Percentiles rank a stretch among this genome's conserved stretches.
These are phyloP conservation scores for Nematolebias whitei DNA, from an alignment of 2,113 vertebrate genomes.

Conservation along the genomic window DNA sequence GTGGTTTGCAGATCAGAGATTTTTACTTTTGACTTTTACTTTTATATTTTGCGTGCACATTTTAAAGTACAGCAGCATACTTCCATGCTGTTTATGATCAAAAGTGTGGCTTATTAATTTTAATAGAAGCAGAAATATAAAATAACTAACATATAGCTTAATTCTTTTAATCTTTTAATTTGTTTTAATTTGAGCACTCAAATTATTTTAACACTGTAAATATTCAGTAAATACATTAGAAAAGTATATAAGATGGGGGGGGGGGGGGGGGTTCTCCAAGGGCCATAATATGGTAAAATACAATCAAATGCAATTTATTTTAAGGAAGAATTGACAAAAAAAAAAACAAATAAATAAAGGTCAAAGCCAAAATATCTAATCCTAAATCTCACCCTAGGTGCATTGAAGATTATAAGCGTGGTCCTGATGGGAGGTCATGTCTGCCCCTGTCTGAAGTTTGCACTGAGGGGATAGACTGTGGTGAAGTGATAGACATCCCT, in stretches of 20 bases:
- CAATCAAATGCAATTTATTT: not conserved
- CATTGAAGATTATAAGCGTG: slow-evolving; percentile 96
- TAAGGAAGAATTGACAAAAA: not conserved
- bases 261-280: too few species aligned
- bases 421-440: slow-evolving; percentile 89
- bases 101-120: not conserved
- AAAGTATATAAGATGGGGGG: not conserved
- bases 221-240: not conserved
- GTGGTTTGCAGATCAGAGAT: not conserved
- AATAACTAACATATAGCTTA: not conserved
- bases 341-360: not conserved
- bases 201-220: not conserved
- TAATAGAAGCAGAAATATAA: not conserved
- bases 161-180: too few species aligned
- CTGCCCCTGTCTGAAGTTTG: slow-evolving; percentile 91
- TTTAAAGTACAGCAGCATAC: not conserved
- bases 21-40: not conserved
- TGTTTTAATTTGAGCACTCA: not conserved
- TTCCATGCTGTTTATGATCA: not conserved
- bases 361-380: not conserved
- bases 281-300: not conserved
- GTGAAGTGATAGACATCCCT: slow-evolving; percentile 86
- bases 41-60: not conserved
- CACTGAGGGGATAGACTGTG: slow-evolving; percentile 86
- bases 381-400: slow-evolving; percentile 78